phyloP scores from a whole-genome alignment of 1,140 invertebrate species.

The Apis dorsata region DNA sequence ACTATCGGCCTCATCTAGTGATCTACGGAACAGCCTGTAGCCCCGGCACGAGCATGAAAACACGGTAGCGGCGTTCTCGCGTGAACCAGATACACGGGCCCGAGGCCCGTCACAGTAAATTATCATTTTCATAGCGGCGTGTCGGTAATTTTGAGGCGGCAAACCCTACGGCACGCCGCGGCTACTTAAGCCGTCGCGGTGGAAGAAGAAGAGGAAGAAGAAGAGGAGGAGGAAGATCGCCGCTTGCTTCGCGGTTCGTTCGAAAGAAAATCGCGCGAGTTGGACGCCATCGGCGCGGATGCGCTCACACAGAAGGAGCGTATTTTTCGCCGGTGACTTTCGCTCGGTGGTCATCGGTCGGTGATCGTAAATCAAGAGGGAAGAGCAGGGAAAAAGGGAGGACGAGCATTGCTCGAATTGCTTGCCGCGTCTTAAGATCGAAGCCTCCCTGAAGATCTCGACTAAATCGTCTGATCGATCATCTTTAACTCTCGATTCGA shows the following conservation, averaged over 20 bases:
- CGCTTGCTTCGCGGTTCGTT: conserved; percentile 21
- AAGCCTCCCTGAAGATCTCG: background rate
- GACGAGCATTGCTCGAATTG: background rate
- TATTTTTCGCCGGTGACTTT: conserved; percentile 61
- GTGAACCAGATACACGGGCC: conserved; percentile 73
- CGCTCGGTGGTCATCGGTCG: conserved; percentile 42
- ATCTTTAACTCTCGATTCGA: no score
- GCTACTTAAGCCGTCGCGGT: conserved; percentile 62
- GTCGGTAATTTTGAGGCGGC: conserved; percentile 72
- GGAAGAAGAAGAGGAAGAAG: conserved; percentile 13
- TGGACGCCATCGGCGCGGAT: conserved; percentile 33
- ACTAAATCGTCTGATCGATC: no score
- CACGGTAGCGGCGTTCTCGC: conserved; percentile 55
- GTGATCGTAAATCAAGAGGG: conserved; percentile 67
- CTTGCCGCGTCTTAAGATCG: background rate
- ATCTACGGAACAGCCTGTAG: conserved; percentile 1
- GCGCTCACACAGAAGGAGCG: conserved; percentile 54
- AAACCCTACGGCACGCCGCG: conserved; percentile 55
- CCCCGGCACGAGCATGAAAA: conserved; percentile 13
- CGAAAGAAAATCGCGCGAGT: conserved; percentile 60
- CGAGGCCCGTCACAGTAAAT: conserved; percentile 75
- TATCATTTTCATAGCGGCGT: conserved; percentile 76
- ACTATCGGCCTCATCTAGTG: conserved; percentile 14
- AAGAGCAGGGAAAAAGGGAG: conserved; percentile 13
- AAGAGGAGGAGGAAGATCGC: background rate